Percentiles rank a stretch among this genome's conserved stretches.
Conservation (phyloP, 2,113 vertebrate species). For the Crotalus horridus region DNA sequence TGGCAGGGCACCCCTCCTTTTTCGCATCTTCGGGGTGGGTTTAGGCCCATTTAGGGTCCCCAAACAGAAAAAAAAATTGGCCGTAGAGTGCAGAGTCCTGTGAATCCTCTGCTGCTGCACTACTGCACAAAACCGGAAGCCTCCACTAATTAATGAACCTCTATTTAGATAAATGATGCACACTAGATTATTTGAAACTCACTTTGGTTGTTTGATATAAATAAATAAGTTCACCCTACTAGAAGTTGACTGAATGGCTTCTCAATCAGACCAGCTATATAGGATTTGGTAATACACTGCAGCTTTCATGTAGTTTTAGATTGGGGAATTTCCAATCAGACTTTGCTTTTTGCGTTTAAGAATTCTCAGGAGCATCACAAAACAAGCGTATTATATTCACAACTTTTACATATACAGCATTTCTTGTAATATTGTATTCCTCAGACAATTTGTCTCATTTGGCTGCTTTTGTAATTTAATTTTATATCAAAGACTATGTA, state of each 20-base stretch:
- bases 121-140: too few relatives aligned
- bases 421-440: neutral
- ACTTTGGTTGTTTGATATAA: neutral
- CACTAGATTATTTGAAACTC: neutral
- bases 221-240: neutral
- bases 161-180: neutral
- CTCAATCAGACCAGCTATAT: neutral
- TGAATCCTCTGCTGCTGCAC: too few relatives aligned
- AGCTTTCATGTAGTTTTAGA: neutral
- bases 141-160: neutral
- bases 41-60: too few relatives aligned
- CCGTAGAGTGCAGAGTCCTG: too few relatives aligned
- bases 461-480: neutral
- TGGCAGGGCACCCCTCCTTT: too few relatives aligned
- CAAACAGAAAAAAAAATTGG: too few relatives aligned
- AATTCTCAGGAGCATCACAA: neutral
- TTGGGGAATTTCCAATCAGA: neutral
- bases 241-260: neutral
- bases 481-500: neutral
- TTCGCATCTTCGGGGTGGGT: too few relatives aligned
- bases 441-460: neutral
- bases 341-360: neutral
- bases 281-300: neutral
- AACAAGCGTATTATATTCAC: neutral
- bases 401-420: neutral